Percentiles rank a stretch among this genome's conserved stretches.
Conservation (phyloP, 2,888 invertebrate species). For the Himalopsyche japonica region DNA sequence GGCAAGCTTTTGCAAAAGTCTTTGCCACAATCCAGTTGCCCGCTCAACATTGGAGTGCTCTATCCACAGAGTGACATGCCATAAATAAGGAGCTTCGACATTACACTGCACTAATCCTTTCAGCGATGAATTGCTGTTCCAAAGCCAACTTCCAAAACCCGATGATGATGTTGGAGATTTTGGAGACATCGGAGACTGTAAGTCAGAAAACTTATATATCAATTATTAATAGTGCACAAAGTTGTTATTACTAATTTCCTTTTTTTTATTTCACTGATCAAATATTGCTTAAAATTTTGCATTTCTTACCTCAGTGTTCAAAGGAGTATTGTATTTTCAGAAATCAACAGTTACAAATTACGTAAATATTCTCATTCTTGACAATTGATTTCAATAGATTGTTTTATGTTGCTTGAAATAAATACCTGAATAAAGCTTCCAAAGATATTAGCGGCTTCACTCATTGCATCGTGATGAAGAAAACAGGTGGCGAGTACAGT, state of each 20-base stretch:
- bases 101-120: slow-evolving; percentile 42
- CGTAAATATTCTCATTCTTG: too few species aligned
- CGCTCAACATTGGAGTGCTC: slow-evolving; percentile 45
- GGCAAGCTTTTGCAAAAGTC: slow-evolving; percentile 45
- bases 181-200: slow-evolving; percentile 13
- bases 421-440: slow-evolving; percentile 29
- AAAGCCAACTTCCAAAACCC: slow-evolving; percentile 28
- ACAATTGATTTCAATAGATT: too few species aligned
- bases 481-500: slow-evolving; percentile 31
- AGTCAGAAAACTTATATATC: neutral
- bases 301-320: too few species aligned
- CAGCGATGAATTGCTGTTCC: slow-evolving; percentile 41
- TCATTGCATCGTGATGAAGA: slow-evolving; percentile 29
- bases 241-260: too few species aligned
- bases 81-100: slow-evolving; percentile 36
- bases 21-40: slow-evolving; percentile 42
- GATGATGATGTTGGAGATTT: slow-evolving; percentile 32
- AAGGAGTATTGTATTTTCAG: too few species aligned
- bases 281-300: too few species aligned
- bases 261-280: too few species aligned
- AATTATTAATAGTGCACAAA: too few species aligned
- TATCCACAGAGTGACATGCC: slow-evolving; percentile 44
- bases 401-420: neutral
- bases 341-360: too few species aligned
- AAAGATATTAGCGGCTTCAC: slow-evolving; percentile 24